Conservation (phyloP, 2,797 vertebrate species). For the Gastrophryne carolinensis region DNA sequence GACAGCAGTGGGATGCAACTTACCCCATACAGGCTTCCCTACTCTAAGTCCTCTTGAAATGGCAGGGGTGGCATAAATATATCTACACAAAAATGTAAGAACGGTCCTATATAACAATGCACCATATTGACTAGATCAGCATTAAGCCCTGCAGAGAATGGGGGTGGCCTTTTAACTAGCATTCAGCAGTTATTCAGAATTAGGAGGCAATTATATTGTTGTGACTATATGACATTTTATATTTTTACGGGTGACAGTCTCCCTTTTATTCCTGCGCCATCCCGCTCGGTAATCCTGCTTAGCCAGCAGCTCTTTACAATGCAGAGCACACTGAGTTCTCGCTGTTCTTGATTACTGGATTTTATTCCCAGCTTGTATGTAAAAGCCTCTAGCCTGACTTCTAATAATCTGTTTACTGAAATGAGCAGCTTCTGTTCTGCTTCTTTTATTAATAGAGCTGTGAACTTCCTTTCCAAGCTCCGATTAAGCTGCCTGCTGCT, state of each 20-base stretch:
- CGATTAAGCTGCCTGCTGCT: slow-evolving; percentile 11
- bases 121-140: too few species aligned
- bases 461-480: slow-evolving; percentile 25
- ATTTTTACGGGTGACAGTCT: neutral
- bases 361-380: slow-evolving; percentile 35
- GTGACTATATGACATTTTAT: too few species aligned
- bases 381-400: slow-evolving; percentile 28
- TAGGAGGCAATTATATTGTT: too few species aligned
- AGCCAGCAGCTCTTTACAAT: slow-evolving; percentile 7
- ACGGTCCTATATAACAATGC: too few species aligned
- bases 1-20: too few species aligned
- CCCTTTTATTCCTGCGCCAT: neutral
- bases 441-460: slow-evolving; percentile 36
- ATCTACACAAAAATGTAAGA: too few species aligned
- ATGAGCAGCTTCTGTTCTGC: slow-evolving; percentile 22
- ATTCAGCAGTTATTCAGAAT: too few species aligned
- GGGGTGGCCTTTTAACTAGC: too few species aligned
- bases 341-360: slow-evolving; percentile 23
- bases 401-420: slow-evolving; percentile 41
- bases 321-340: neutral
- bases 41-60: too few species aligned
- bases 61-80: slow-evolving; percentile 11
- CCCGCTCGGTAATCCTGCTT: neutral
- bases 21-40: too few species aligned
- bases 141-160: too few species aligned